Evolutionary conservation across 2,113 vertebrate species (phyloP).

Genomic region (Onychostoma macrolepis): DNA sequence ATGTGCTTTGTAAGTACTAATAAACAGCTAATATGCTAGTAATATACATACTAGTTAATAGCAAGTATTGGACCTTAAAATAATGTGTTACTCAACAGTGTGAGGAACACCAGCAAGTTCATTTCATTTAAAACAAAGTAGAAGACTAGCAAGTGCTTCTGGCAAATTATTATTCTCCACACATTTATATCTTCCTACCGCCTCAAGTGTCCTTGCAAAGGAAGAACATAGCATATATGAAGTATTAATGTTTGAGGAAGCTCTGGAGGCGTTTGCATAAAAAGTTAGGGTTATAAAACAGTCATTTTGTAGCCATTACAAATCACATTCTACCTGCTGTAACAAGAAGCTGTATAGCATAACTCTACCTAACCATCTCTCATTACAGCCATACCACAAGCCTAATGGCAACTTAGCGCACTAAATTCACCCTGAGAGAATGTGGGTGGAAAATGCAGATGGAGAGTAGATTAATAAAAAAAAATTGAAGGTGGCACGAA

Average conservation of each 20-base stretch:
- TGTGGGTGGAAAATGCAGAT: slow-evolving; percentile 22
- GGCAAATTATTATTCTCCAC: not conserved
- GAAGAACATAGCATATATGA: not conserved
- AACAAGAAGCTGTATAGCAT: slow-evolving; percentile 13
- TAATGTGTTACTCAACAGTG: not conserved
- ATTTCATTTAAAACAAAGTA: not conserved
- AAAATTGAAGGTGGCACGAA: slow-evolving; percentile 52
- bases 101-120: not conserved
- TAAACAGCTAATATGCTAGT: not conserved
- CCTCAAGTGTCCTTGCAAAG: slow-evolving; percentile 1
- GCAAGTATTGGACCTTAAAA: not conserved
- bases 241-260: slow-evolving; percentile 10
- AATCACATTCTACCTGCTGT: slow-evolving; percentile 17
- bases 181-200: not conserved
- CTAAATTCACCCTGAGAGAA: slow-evolving; percentile 28
- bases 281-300: slow-evolving; percentile 40
- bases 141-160: not conserved
- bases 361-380: slow-evolving; percentile 21
- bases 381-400: slow-evolving; percentile 28
- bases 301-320: slow-evolving; percentile 35
- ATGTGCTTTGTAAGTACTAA: too few species aligned
- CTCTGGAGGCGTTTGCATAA: slow-evolving; percentile 3
- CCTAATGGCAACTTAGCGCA: slow-evolving; percentile 32
- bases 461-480: slow-evolving; percentile 46
- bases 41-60: not conserved